Evolutionary conservation across 2,888 invertebrate species (phyloP), one percentile per base, ranked within the genome.

Genomic region (Drosophila peninsularis): DNA sequence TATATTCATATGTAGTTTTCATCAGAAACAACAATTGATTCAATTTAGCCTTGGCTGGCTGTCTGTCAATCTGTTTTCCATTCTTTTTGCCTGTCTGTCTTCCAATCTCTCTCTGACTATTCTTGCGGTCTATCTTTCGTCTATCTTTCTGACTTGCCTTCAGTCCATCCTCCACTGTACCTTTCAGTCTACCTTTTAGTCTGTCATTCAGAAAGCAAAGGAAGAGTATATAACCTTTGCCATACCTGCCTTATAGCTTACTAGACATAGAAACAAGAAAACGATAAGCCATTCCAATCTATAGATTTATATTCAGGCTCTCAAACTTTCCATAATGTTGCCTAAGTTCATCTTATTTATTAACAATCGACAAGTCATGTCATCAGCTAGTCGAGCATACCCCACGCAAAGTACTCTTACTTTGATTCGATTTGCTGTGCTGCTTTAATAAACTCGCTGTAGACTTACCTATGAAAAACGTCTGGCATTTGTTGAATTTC

Each of bases 391-490:
- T 47, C 47, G 32, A 6, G 17, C 19, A 32, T 47, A 19, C 5
- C 30, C 47, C 19, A 32, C 7, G 0, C 13, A 30, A 2, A 11
- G 3, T n/a, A 11, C 6, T 17, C 6, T 42, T 13, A 42, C 42
- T 64, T 61, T 61, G 37, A 62, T 60, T 75, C 53, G 34, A 47
- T 61, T 37, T 55, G 30, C 17, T 17, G 17, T 5, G n/a, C 11
- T 47, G 30, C 63, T 44, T 49, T 64, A 49, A 66, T 65, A 47
- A 71, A 63, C 61, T 58, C 27, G 19, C 39, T 47, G 30, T 13
- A 44, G 65, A 75, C 78, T 78, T 60, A 78, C 78, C 78, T 78
- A 69, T 69, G 63, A 56, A 42, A 64, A 47, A 30, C 44, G 24
- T 39, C 61, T 45, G 49, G 63, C 75, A 75, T 78, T 75, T 66